Evolutionary conservation across 2,113 vertebrate genomes (phyloP).

Genomic region (Lamprologus sp.): DNA sequence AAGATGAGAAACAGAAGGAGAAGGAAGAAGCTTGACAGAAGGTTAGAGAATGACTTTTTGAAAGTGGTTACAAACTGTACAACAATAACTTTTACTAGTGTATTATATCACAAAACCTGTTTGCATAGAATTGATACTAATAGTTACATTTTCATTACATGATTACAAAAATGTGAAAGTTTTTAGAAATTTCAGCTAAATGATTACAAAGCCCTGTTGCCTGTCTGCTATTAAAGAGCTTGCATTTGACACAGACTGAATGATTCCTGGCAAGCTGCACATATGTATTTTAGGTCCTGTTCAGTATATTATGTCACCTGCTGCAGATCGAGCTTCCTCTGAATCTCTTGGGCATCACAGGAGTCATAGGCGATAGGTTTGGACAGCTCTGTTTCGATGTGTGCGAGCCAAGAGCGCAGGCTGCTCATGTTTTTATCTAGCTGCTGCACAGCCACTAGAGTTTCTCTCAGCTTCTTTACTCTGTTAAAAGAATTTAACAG

Average conservation of each 20-base stretch:
- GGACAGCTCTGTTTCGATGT: conserved; percentile 91
- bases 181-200: background rate
- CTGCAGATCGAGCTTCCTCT: conserved; percentile 90
- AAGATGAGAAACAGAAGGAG: background rate
- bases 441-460: conserved; percentile 91
- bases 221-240: background rate
- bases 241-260: background rate
- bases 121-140: background rate
- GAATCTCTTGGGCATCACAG: conserved; percentile 90
- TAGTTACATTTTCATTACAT: background rate
- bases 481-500: conserved; percentile 47
- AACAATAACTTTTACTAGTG: background rate
- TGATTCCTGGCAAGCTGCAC: background rate
- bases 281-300: background rate
- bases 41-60: background rate
- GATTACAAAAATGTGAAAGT: background rate
- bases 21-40: background rate
- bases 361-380: conserved; percentile 88
- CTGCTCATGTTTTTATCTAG: conserved; percentile 95
- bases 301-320: conserved; percentile 73
- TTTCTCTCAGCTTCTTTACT: conserved; percentile 93
- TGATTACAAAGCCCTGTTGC: background rate
- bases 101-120: background rate
- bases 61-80: background rate
- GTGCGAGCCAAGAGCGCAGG: conserved; percentile 87